Base-by-base conservation (phyloP, 2,888 invertebrate genomes). In the Eurois occulta region DNA sequence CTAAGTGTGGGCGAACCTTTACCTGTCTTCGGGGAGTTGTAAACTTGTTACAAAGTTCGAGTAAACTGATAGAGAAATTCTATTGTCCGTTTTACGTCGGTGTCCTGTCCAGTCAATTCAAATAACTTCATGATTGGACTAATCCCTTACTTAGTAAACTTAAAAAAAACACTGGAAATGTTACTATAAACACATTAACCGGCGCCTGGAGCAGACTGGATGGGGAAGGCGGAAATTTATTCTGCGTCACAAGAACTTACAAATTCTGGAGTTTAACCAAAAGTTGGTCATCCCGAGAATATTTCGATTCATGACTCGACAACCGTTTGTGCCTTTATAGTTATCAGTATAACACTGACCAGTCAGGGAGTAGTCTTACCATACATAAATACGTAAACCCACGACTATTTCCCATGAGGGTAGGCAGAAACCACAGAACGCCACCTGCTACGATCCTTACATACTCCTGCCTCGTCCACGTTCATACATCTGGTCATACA, bases 41-140 rank as follows among this genome's bases (percentile, higher is more conserved):
- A 87, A 92, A 92, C 90, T 92, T 89, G 91, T 91, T 89, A 89
- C 84, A 18, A 80, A 90, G 89, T 93, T 91, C 82, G 78, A 81
- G 80, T 78, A 88, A 89, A 91, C 88, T 89, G 88, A 83, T 77
- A 86, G 60, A 58, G 78, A 78, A 78, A 73, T 86, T 71, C 75
- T 75, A 83, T 86, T 83, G 84, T 86, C 75, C 84, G 81, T 82
- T 89, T 87, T 86, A 87, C 83, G 81, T 90, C 86, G 86, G 84
- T 88, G 88, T 88, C 86, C 84, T 88, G 88, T 88, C 86, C 84
- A 88, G 88, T 88, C 80, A 58, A 72, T 83, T 78, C 70, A 60
- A 72, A 79, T 79, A 70, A 83, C 46, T 73, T 67, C 43, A 60
- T 60, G 64, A 69, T 60, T 67, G 18, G n/a, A 38, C 65, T 82